Percentiles rank a stretch among this genome's conserved stretches.
phyloP scores from a whole-genome alignment of 2,888 invertebrate species.

The Hipparchia sbordonii region DNA sequence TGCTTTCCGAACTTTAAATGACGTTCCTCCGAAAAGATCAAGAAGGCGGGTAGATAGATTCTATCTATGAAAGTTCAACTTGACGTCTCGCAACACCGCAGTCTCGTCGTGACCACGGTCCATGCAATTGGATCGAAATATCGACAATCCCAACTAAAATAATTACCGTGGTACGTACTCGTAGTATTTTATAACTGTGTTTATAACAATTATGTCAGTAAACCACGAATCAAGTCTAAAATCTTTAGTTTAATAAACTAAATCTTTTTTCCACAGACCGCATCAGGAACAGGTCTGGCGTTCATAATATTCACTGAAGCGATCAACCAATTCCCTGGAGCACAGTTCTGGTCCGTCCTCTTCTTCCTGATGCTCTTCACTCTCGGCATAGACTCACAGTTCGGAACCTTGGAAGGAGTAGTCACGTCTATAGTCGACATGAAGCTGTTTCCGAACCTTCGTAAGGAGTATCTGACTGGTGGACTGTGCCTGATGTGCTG shows the following conservation, averaged over 20 bases:
- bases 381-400: constrained; percentile 97
- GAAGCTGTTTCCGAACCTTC: constrained; percentile 95
- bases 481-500: constrained; percentile 92
- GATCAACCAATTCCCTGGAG: constrained; percentile 98
- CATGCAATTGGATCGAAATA: too few relatives aligned
- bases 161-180: too few relatives aligned
- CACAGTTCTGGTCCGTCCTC: constrained; percentile 97
- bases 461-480: constrained; percentile 94
- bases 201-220: too few relatives aligned
- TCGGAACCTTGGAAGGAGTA: constrained; percentile 97
- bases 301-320: constrained; percentile 99
- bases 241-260: not conserved
- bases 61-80: too few relatives aligned
- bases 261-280: constrained; percentile 86
- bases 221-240: too few relatives aligned
- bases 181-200: too few relatives aligned
- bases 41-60: too few relatives aligned
- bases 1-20: too few relatives aligned
- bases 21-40: too few relatives aligned
- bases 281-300: constrained; percentile 97
- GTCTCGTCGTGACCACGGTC: too few relatives aligned
- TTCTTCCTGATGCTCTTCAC: constrained; percentile 99
- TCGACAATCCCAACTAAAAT: too few relatives aligned
- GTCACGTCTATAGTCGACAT: constrained; percentile 97
- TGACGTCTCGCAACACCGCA: too few relatives aligned